phyloP scores from a whole-genome alignment of 2,113 vertebrate species.

The Thamnaconus septentrionalis region DNA sequence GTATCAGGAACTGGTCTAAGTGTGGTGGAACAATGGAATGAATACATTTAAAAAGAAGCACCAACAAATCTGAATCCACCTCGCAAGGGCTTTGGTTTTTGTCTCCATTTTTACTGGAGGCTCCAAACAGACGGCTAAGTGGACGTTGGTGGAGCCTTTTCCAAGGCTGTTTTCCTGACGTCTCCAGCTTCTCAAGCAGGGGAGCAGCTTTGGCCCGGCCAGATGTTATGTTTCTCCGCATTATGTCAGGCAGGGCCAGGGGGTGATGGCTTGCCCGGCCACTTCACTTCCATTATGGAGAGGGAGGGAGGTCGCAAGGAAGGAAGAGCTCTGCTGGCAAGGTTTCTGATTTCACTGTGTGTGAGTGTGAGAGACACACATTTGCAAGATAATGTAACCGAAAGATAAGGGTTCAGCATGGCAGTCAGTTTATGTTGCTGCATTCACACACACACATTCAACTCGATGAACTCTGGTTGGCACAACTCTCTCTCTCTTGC shows the following conservation, averaged over 20 bases:
- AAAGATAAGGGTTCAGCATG: background rate
- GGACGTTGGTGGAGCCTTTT: no score
- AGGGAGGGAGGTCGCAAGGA: constrained; percentile 1
- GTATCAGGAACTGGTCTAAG: no score
- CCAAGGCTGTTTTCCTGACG: no score
- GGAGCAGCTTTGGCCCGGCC: constrained; percentile 35
- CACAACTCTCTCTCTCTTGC: no score
- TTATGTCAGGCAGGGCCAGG: constrained; percentile 41
- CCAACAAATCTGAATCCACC: no score
- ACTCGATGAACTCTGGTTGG: no score
- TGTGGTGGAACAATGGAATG: no score
- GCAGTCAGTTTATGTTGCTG: background rate
- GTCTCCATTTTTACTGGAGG: no score
- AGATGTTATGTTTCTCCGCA: constrained; percentile 51
- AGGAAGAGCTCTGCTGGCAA: constrained; percentile 30
- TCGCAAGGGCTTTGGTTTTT: no score
- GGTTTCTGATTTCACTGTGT: constrained; percentile 10
- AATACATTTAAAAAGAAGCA: no score
- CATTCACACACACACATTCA: background rate
- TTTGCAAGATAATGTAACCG: background rate
- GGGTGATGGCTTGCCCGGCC: constrained; percentile 35
- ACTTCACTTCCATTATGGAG: constrained; percentile 27
- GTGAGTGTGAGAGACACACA: background rate
- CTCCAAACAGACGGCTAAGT: no score
- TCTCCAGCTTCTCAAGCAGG: background rate